Percentiles rank a stretch among this genome's conserved stretches.
Evolutionary conservation across 2,888 invertebrate genomes (phyloP).

Genomic region (Himalopsyche anomala): DNA sequence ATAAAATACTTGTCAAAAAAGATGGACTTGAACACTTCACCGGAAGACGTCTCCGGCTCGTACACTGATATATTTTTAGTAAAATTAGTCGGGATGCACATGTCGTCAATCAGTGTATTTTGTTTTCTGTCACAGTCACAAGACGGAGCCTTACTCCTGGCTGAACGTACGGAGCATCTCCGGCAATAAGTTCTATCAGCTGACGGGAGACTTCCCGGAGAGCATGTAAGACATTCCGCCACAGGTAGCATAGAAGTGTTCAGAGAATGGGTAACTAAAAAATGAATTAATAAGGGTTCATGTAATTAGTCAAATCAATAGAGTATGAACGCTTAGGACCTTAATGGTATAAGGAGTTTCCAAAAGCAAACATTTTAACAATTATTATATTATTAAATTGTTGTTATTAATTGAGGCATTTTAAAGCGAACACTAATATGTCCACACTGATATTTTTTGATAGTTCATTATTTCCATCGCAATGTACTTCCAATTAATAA

Average conservation of each 20-base stretch:
- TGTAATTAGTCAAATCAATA: too few species aligned
- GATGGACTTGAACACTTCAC: conserved; percentile 62
- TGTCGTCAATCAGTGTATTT: conserved; percentile 61
- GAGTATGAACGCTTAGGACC: too few species aligned
- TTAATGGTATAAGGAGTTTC: too few species aligned
- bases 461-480: too few species aligned
- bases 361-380: too few species aligned
- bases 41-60: conserved; percentile 69
- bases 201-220: conserved; percentile 70
- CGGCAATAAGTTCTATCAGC: conserved; percentile 70
- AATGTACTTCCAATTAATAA: too few species aligned
- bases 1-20: conserved; percentile 68
- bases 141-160: conserved; percentile 62
- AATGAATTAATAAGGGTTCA: not conserved
- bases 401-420: too few species aligned
- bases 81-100: conserved; percentile 70
- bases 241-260: conserved; percentile 69
- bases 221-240: conserved; percentile 71
- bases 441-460: too few species aligned
- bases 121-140: conserved; percentile 69
- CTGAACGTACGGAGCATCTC: conserved; percentile 68
- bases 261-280: conserved; percentile 70
- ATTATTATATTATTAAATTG: too few species aligned
- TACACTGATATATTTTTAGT: conserved; percentile 69
- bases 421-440: too few species aligned